Evolutionary conservation across 2,888 invertebrate species (phyloP).

Genomic region (Drosophila fungiperda): DNA sequence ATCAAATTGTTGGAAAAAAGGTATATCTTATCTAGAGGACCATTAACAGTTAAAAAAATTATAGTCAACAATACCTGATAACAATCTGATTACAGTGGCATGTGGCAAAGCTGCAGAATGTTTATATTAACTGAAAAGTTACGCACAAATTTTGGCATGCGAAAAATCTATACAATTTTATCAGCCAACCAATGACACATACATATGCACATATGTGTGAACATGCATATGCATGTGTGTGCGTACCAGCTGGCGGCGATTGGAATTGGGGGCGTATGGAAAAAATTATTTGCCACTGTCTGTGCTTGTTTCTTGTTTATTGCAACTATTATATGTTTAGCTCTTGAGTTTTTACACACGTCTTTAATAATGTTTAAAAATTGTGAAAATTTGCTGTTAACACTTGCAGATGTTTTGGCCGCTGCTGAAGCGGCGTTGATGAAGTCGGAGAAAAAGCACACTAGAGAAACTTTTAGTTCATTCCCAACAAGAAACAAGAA

Average conservation of each 20-base stretch:
- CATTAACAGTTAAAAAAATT: not conserved
- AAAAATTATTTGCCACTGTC: constrained; percentile 37
- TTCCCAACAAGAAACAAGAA: constrained; percentile 7
- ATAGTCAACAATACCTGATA: not conserved
- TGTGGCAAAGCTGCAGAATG: not conserved
- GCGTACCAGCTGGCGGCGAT: constrained; percentile 49
- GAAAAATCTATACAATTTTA: constrained; percentile 75
- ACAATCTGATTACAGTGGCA: not conserved
- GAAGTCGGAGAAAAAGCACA: constrained; percentile 33
- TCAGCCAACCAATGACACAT: constrained; percentile 47
- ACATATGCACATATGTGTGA: constrained; percentile 13
- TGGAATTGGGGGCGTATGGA: constrained; percentile 56
- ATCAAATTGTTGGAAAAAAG: constrained; percentile 49
- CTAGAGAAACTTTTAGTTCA: constrained; percentile 37
- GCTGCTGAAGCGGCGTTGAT: constrained; percentile 45
- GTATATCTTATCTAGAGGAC: constrained; percentile 24
- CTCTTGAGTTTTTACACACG: constrained; percentile 41
- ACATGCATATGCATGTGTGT: constrained; percentile 5
- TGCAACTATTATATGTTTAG: constrained; percentile 37
- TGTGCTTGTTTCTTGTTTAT: constrained; percentile 48
- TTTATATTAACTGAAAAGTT: constrained; percentile 5
- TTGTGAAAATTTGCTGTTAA: constrained; percentile 25
- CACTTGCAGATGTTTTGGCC: constrained; percentile 63
- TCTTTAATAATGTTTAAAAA: constrained; percentile 21
- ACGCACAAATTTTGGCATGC: constrained; percentile 46